phyloP scores from a whole-genome alignment of 2,888 invertebrate species.

The Nomada flava region DNA sequence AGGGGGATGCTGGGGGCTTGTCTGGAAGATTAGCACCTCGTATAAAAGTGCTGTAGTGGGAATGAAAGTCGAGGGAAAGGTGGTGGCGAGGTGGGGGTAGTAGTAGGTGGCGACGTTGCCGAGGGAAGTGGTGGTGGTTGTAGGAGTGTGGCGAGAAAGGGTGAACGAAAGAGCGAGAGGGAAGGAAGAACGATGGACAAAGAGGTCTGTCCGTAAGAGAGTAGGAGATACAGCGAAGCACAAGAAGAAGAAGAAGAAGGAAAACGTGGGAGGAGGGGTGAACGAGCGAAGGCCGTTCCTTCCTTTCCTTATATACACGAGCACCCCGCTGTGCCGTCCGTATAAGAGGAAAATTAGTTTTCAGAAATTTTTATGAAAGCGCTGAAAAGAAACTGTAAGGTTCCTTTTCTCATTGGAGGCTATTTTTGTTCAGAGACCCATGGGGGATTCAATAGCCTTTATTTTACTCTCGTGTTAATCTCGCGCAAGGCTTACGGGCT shows the following conservation, averaged over 20 bases:
- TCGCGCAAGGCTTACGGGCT: conserved; percentile 68
- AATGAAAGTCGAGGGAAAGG: conserved; percentile 72
- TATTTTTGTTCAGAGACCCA: conserved; percentile 81
- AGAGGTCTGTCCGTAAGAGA: conserved; percentile 25
- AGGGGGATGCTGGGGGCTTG: conserved; percentile 73
- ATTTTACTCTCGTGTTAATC: conserved; percentile 81
- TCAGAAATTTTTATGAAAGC: conserved; percentile 84
- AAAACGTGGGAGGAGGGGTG: conserved; percentile 52
- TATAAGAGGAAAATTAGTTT: conserved; percentile 83
- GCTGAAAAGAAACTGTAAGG: conserved; percentile 82
- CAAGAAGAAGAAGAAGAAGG: conserved; percentile 38
- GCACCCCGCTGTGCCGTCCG: conserved; percentile 68
- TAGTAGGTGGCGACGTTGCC: conserved; percentile 54
- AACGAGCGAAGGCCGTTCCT: conserved; percentile 67
- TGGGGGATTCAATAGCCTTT: conserved; percentile 82
- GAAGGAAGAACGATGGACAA: conserved; percentile 47
- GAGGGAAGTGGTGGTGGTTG: conserved; percentile 54
- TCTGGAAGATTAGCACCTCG: conserved; percentile 84
- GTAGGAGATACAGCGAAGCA: conserved; percentile 29
- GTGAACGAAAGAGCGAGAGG: conserved; percentile 51
- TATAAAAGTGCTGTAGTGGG: conserved; percentile 82
- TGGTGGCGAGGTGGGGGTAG: conserved; percentile 54
- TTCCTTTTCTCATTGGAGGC: conserved; percentile 83
- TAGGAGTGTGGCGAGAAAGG: conserved; percentile 58
- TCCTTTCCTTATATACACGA: conserved; percentile 69